Evolutionary conservation across 2,888 invertebrate genomes (phyloP), one percentile per base, ranked within the genome.

Genomic region (Strigamia crassipes): DNA sequence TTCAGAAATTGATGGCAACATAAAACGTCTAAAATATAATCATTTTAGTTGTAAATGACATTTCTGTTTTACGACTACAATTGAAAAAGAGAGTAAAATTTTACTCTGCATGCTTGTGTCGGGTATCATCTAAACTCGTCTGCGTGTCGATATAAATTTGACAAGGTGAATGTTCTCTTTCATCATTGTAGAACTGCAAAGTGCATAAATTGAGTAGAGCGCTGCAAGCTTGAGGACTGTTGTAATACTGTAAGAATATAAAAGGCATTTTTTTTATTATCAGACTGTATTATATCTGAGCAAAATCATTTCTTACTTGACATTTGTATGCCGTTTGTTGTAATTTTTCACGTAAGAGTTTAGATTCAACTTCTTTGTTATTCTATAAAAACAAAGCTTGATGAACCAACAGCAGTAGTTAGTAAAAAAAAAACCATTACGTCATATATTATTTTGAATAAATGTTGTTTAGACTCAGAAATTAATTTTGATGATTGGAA

Each of bases 301-400:
- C 15, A 15, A 78, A 18, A 38, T 13, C 3, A 3, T 4, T 23
- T 31, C 85, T 85, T 85, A 89, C 90, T 85, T 89, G 87, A 85
- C 90, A 90, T 66, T 89, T 85, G 83, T 88, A 87, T 38, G 87
- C 85, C 9, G 89, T 85, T 23, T 88, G 84, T 82, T 87, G 86
- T 38, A 90, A 85, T 84, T 90, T 86, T 12, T 85, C 86, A 83
- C 86, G 86, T n/a, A 90, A 85, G 82, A 88, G 88, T 80, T 86
- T 86, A 83, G 89, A 89, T 66, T 89, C 87, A 23, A 88, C 83
- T 18, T 81, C 81, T 79, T 83, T 83, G 0, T 86, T 86, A 61
- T 82, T 85, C 56, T 86, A 10, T n/a, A 79, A 41, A 18, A 12
- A 51, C 15, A 51, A 51, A n/a, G 15, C 31, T 78, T 41, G 38